A percentile compares a stretch with the other conserved stretches of the same genome.
Evolutionary conservation across 2,888 invertebrate species (phyloP).

Genomic region (Crematogaster levior): DNA sequence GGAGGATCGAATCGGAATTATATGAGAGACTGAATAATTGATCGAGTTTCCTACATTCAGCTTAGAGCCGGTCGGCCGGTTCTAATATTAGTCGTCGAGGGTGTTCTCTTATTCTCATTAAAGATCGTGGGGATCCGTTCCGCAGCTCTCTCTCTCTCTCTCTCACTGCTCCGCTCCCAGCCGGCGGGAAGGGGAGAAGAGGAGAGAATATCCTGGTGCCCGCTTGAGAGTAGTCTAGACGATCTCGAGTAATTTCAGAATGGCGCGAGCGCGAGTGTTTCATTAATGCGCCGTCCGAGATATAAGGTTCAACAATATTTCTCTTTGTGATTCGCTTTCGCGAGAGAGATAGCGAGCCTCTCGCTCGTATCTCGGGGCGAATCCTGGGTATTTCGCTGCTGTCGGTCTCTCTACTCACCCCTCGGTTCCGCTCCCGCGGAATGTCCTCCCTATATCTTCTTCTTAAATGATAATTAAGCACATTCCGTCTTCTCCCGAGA

Average conservation of each 20-base stretch:
- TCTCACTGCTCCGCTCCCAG: neutral
- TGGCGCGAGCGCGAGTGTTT: conserved; percentile 54
- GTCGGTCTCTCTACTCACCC: neutral
- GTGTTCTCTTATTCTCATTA: conserved; percentile 50
- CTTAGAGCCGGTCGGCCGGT: conserved; percentile 42
- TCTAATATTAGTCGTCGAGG: conserved; percentile 51
- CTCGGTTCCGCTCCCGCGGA: neutral
- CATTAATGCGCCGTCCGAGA: conserved; percentile 55
- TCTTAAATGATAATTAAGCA: conserved; percentile 51
- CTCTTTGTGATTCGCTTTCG: conserved; percentile 54
- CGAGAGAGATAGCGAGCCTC: conserved; percentile 44
- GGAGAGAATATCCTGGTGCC: conserved; percentile 21
- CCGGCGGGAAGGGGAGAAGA: neutral
- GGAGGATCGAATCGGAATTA: conserved; percentile 43
- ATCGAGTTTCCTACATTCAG: conserved; percentile 56
- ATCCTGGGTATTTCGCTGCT: conserved; percentile 7
- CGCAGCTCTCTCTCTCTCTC: too few relatives aligned
- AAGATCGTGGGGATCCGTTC: conserved; percentile 49
- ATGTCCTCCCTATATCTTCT: conserved; percentile 35
- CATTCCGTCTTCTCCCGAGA: conserved; percentile 18
- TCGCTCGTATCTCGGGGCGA: conserved; percentile 39
- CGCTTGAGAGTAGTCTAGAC: conserved; percentile 47
- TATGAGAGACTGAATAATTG: conserved; percentile 57
- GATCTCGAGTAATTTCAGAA: conserved; percentile 54
- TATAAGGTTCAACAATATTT: conserved; percentile 54